Evolutionary conservation across 2,113 vertebrate genomes (phyloP), one percentile per base, ranked within the genome.

Genomic region (Rhinoderma darwinii): DNA sequence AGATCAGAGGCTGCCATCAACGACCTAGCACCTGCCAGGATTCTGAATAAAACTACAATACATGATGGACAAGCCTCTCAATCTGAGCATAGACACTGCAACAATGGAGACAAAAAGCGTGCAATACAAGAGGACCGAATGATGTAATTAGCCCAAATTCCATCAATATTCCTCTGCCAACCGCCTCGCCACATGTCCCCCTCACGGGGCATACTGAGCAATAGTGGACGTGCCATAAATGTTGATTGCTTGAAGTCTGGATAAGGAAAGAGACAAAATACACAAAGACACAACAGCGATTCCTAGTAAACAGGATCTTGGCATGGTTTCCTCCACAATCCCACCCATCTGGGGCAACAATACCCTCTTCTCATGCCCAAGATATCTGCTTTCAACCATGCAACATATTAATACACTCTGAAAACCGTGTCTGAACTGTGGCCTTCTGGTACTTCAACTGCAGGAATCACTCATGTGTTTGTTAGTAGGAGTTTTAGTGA

Each of bases 241-340:
- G 80, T 22, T 66, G 39, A 82, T 82, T 22, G 37, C 56, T n/a
- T 82, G 5, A 68, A 27, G 80, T 35, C 32, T 56, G n/a, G 51
- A 61, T 39, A 66, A 14, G n/a, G 14, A 25, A 9, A 47, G n/a
- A 83, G 41, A 63, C 56, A 32, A 30, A 8, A 27, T 14, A 25
- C 77, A 54, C 1, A 20, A 43, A 61, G 77, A 32, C 63, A 68
- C 61, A 35, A 70, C 11, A 73, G 70, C 35, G 30, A 20, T n/a
- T 59, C 35, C 83, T 59, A 41, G 68, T 84, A 84, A 84, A 84
- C 83, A 84, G 83, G 68, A 84, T 74, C 50, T 56, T 84, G 68
- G 47, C 70, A 59, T 32, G 1, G 15, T 18, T 51, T 84, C 50
- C 50, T 74, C 20, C 27, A 43, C 54, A 43, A 35, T 27, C 54